Base-by-base conservation (phyloP, 1,140 invertebrate species). In the Ostrea denselamellosa region DNA sequence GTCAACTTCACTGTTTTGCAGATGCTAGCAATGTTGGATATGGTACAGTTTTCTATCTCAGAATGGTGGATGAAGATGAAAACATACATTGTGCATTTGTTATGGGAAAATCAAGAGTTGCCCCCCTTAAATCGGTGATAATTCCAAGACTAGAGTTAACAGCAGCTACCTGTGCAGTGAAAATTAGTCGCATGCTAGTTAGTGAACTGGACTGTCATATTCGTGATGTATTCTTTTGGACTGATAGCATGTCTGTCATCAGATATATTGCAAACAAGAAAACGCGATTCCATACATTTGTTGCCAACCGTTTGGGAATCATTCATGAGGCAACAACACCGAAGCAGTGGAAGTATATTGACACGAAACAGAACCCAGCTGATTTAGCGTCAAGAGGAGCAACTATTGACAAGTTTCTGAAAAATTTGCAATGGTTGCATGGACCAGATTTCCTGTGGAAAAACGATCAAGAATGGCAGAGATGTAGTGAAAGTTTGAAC, bases 101-200 rank as follows among this genome's bases (percentile, higher is more conserved):
- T 2, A 85, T 90, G 25, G 87, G 89, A n/a, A 95, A 95, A 22
- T 90, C 92, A 12, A 90, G 92, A 85, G 91, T 94, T 0, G 86
- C 93, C 0, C 94, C 95, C 14, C 28, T 94, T 8, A 93, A 93
- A 86, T 68, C 86, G 0, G 71, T 93, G 25, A 93, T 93, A 0
- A 93, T 95, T 28, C 94, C 95, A 0, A 88, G 94, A 51, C 86
- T 95, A 7, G 94, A 95, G 89, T 90, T 95, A 0, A 91, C 94
- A 85, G 95, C 93, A 9, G 94, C 95, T 0, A 83, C 95, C n/a
- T 0, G 68, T 95, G n/a, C n/a, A n/a, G n/a, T n/a, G n/a, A n/a
- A n/a, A n/a, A n/a, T n/a, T n/a, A n/a, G n/a, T 93, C 92, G 56
- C 2, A 90, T 92, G 44, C 19, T 95, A 17, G n/a, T n/a, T n/a